phyloP scores from a whole-genome alignment of 2,888 invertebrate species.

The Drosophila demipolita region DNA sequence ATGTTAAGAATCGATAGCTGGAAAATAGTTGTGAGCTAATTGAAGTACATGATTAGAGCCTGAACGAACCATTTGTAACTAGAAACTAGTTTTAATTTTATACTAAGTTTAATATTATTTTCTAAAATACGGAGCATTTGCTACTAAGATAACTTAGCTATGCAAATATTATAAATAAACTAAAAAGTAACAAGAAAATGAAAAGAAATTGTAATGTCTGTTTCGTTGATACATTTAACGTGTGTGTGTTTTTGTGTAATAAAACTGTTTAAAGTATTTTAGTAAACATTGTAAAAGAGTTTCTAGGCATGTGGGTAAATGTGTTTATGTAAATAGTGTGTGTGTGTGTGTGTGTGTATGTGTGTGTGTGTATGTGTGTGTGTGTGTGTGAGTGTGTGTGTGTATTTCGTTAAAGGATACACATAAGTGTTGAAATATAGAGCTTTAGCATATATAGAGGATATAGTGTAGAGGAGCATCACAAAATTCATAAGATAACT shows the following conservation, averaged over 20 bases:
- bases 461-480: constrained; percentile 49
- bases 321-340: constrained; percentile 20
- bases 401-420: constrained; percentile 15
- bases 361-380: neutral
- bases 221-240: neutral
- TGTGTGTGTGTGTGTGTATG: constrained; percentile 8
- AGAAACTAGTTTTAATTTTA: constrained; percentile 15
- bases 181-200: constrained; percentile 12
- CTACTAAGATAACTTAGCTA: constrained; percentile 25
- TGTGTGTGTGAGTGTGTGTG: constrained; percentile 4
- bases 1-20: constrained; percentile 1
- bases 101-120: constrained; percentile 6
- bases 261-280: constrained; percentile 17
- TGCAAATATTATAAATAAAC: constrained; percentile 1
- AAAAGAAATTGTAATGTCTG: constrained; percentile 13
- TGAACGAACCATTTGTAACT: constrained; percentile 6
- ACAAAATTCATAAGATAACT: constrained; percentile 19
- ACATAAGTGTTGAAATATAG: constrained; percentile 28
- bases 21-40: neutral
- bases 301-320: neutral
- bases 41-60: neutral
- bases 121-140: neutral
- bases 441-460: constrained; percentile 53
- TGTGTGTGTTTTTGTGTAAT: constrained; percentile 9
- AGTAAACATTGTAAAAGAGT: constrained; percentile 42